Conservation (phyloP, 2,113 vertebrate genomes). For the Smithornis capensis region DNA sequence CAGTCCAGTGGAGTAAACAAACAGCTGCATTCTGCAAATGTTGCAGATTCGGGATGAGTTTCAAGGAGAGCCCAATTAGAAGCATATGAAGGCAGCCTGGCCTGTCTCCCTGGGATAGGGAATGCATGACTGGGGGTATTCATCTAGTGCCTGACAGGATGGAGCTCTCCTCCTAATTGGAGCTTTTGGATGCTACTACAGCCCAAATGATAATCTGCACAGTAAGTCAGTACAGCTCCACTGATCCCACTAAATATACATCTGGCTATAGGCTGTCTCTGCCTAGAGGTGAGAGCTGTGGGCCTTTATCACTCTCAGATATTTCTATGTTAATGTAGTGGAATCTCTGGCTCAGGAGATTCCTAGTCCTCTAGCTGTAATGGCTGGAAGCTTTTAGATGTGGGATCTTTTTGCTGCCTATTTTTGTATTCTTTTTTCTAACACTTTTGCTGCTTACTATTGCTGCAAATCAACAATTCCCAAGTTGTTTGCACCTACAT, state of each 20-base stretch:
- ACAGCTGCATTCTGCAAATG: background rate
- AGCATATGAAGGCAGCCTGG: background rate
- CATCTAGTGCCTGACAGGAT: background rate
- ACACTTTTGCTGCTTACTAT: background rate
- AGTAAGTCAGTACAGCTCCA: background rate
- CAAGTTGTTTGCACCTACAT: background rate
- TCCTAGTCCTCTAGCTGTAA: background rate
- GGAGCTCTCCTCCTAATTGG: background rate
- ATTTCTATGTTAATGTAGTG: background rate
- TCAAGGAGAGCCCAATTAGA: constrained; percentile 4
- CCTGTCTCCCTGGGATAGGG: background rate
- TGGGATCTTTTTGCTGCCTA: background rate
- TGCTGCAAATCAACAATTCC: background rate
- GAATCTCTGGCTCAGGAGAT: background rate
- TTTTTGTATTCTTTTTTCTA: background rate
- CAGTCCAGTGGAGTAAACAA: background rate
- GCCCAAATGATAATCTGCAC: background rate
- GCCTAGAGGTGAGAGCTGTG: background rate
- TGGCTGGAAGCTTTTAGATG: background rate
- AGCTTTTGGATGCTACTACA: background rate
- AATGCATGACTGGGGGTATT: background rate
- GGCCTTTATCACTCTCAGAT: background rate
- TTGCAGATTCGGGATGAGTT: background rate
- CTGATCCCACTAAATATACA: background rate
- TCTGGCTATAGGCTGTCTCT: background rate